Percentiles rank a stretch among this genome's conserved stretches.
Conservation (phyloP, 2,797 vertebrate species). For the Chaetophractus vellerosus region DNA sequence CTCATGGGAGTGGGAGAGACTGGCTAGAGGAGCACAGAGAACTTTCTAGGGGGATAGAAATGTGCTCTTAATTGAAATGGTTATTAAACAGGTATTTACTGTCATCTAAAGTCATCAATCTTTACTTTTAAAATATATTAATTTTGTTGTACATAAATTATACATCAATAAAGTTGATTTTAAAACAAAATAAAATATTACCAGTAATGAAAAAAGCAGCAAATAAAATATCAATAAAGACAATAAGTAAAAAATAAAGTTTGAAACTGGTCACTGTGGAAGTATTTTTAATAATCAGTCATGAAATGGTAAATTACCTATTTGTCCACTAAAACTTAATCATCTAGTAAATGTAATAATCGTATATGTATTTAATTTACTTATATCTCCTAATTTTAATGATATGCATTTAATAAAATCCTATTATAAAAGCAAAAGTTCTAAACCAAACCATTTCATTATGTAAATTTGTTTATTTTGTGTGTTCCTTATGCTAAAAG, state of each 20-base stretch:
- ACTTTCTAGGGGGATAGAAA: not conserved
- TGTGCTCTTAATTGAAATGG: not conserved
- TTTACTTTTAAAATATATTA: not conserved
- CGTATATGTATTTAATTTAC: constrained; percentile 64
- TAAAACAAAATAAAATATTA: constrained; percentile 43
- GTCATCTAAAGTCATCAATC: not conserved
- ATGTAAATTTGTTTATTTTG: constrained; percentile 64
- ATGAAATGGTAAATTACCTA: constrained; percentile 32
- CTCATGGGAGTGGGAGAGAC: not conserved
- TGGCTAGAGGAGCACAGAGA: not conserved
- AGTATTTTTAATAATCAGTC: constrained; percentile 55
- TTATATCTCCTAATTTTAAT: constrained; percentile 65
- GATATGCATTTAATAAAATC: constrained; percentile 62
- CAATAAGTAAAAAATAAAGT: not conserved
- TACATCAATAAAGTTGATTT: not conserved
- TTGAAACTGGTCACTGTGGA: not conserved
- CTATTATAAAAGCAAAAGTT: constrained; percentile 50
- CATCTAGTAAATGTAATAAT: constrained; percentile 7
- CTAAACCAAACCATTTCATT: constrained; percentile 49
- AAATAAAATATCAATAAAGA: constrained; percentile 46
- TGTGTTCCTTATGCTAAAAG: constrained; percentile 49
- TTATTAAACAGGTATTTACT: not conserved
- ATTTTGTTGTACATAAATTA: not conserved
- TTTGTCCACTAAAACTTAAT: constrained; percentile 64
- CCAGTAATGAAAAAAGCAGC: not conserved